Percentiles rank a stretch among this genome's conserved stretches.
These are phyloP conservation scores for Oriolus oriolus DNA, from an alignment of 2,113 vertebrate species.

Conservation along the genomic window DNA sequence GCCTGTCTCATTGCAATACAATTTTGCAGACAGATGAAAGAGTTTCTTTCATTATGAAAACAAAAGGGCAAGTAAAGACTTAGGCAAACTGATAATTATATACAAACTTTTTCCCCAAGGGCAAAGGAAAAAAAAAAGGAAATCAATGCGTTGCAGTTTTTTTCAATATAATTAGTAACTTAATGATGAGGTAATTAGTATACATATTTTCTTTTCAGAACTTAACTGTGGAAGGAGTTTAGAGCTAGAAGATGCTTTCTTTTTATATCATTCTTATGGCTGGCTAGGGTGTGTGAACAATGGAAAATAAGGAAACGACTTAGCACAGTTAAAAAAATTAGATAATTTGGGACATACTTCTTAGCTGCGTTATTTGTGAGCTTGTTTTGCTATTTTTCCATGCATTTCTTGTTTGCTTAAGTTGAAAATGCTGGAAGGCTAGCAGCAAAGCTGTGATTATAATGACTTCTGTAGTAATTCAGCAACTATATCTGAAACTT, in stretches of 20 bases:
- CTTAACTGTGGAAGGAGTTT: not conserved
- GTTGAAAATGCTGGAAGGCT: not conserved
- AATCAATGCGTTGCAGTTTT: not conserved
- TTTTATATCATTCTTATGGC: not conserved
- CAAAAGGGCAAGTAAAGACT: conserved; percentile 41
- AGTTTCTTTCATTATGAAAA: conserved; percentile 34
- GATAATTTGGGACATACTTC: not conserved
- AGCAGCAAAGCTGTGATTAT: not conserved
- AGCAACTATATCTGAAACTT: not conserved
- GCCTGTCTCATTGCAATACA: conserved; percentile 3
- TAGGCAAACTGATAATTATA: conserved; percentile 43
- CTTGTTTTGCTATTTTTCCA: not conserved
- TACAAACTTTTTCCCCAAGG: not conserved
- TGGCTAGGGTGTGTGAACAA: not conserved
- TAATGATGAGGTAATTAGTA: conserved; percentile 36
- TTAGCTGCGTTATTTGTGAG: not conserved
- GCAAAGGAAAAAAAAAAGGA: not conserved
- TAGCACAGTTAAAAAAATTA: not conserved
- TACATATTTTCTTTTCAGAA: conserved; percentile 35
- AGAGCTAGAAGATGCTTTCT: conserved; percentile 18
- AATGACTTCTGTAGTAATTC: not conserved
- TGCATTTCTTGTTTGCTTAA: not conserved
- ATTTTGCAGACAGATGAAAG: conserved; percentile 35
- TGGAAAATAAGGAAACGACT: not conserved
- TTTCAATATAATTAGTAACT: conserved; percentile 29